Evolutionary conservation across 2,797 vertebrate species (phyloP).

Genomic region (Florisuga fusca): DNA sequence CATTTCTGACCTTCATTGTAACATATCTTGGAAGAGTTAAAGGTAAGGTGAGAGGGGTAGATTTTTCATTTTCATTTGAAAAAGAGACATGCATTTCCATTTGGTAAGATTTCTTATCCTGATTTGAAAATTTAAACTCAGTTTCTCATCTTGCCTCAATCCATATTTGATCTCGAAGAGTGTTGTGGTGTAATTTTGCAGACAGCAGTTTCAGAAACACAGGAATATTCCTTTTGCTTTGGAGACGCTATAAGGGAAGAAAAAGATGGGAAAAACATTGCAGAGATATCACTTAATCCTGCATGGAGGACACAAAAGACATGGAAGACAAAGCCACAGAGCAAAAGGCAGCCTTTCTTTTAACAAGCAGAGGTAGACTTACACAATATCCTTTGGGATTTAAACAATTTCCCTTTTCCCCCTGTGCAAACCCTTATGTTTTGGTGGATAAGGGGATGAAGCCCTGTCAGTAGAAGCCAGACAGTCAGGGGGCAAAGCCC

Average conservation of each 20-base stretch:
- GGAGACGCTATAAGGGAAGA: neutral
- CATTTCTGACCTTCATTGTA: neutral
- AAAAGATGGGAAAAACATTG: neutral
- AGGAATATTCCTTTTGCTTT: neutral
- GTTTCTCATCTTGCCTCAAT: neutral
- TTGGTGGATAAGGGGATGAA: neutral
- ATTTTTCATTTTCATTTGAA: neutral
- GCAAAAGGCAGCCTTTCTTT: neutral
- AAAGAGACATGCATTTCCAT: neutral
- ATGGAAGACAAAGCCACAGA: neutral
- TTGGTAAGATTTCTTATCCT: slow-evolving; percentile 30
- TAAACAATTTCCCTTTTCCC: neutral
- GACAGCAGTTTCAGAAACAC: neutral
- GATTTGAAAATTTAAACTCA: slow-evolving; percentile 6
- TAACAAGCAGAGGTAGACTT: neutral
- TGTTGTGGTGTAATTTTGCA: slow-evolving; percentile 3
- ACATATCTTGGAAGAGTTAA: neutral
- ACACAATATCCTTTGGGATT: neutral
- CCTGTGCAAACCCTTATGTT: neutral
- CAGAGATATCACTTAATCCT: neutral
- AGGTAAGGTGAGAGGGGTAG: neutral
- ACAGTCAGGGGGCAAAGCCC: neutral
- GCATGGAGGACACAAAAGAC: neutral
- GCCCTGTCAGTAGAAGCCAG: neutral
- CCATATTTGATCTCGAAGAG: slow-evolving; percentile 35